Conservation (phyloP, 1,140 invertebrate species). For the Pseudomyrmex dendroicus region DNA sequence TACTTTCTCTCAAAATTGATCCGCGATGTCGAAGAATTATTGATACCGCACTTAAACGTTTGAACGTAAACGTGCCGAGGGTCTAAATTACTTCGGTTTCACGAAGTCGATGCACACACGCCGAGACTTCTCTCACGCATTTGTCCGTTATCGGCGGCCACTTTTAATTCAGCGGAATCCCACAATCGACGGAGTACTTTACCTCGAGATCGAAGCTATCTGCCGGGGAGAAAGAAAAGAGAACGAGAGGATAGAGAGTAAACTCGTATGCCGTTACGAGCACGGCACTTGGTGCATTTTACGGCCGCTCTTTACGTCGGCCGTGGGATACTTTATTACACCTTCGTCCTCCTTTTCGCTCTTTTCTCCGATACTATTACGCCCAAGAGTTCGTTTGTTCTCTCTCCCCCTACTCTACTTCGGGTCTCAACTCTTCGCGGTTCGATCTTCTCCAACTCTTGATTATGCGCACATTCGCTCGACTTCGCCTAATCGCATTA, state of each 20-base stretch:
- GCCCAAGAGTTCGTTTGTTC: not conserved
- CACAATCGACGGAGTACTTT: conserved; percentile 55
- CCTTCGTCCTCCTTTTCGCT: conserved; percentile 32
- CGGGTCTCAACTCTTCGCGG: not conserved
- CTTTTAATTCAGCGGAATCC: conserved; percentile 68
- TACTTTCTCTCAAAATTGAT: not conserved
- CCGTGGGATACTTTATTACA: conserved; percentile 63
- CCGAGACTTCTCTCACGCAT: conserved; percentile 14
- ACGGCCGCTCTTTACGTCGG: conserved; percentile 65
- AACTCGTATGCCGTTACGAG: conserved; percentile 64
- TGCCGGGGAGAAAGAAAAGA: not conserved
- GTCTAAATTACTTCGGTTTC: conserved; percentile 5
- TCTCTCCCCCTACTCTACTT: not conserved
- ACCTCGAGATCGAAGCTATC: conserved; percentile 52
- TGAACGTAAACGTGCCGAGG: not conserved
- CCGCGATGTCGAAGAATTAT: conserved; percentile 1
- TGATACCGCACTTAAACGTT: not conserved
- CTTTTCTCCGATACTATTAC: not conserved
- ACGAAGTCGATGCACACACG: conserved; percentile 20
- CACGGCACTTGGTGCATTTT: conserved; percentile 66
- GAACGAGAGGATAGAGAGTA: conserved; percentile 29
- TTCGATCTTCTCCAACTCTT: conserved; percentile 39
- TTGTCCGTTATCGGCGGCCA: conserved; percentile 47
- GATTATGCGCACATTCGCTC: conserved; percentile 65
- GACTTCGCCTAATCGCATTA: conserved; percentile 67